Evolutionary conservation across 2,797 vertebrate genomes (phyloP).

Genomic region (Lepilemur septentrionalis): DNA sequence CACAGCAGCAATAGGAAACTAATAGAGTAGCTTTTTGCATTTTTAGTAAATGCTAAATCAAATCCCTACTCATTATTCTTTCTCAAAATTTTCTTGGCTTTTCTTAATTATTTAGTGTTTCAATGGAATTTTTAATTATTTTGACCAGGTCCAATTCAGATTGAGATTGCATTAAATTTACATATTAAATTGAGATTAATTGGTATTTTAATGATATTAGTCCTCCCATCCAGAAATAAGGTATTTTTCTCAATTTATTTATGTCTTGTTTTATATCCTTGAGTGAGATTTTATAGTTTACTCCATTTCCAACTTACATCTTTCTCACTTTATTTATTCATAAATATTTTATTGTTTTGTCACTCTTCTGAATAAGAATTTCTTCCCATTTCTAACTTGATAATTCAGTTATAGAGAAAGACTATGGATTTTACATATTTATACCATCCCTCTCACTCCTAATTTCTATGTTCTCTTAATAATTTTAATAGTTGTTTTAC

Average conservation of each 20-base stretch:
- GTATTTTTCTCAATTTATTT: background rate
- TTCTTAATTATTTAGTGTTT: slow-evolving; percentile 15
- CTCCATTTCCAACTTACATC: background rate
- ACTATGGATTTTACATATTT: background rate
- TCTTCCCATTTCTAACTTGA: background rate
- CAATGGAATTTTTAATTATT: background rate
- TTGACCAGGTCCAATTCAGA: background rate
- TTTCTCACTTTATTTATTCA: background rate
- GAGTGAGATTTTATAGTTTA: background rate
- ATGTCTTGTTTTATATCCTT: slow-evolving; percentile 10
- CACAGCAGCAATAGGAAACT: background rate
- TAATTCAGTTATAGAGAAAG: background rate
- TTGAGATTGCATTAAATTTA: background rate
- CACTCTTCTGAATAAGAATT: background rate
- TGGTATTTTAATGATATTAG: background rate
- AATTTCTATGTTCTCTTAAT: background rate
- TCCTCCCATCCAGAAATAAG: background rate
- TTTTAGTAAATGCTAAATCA: background rate
- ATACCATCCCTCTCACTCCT: background rate
- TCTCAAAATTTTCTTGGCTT: background rate
- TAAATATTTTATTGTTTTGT: background rate
- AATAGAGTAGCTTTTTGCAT: background rate
- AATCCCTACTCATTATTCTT: background rate
- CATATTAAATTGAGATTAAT: background rate
- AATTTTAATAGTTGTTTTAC: background rate